Conservation (phyloP, 2,888 invertebrate genomes). For the Aporophyla nigra region DNA sequence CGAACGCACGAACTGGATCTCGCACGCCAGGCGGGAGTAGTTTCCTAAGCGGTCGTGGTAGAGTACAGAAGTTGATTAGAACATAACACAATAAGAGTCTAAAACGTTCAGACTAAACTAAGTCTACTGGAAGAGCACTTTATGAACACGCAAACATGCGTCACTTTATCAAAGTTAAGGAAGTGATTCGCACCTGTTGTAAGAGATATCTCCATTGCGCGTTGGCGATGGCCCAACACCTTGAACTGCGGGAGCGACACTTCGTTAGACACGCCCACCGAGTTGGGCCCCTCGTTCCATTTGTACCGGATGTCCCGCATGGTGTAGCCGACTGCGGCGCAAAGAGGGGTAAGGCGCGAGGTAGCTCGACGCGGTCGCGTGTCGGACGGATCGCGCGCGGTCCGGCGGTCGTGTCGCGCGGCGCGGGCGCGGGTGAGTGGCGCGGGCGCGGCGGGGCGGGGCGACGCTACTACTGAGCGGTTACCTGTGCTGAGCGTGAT, state of each 20-base stretch:
- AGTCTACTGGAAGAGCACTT: slow-evolving; percentile 20
- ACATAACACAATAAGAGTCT: not conserved
- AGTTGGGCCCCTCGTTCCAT: slow-evolving; percentile 97
- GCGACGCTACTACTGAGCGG: slow-evolving; percentile 77
- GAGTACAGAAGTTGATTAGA: slow-evolving; percentile 28
- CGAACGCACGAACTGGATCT: slow-evolving; percentile 98
- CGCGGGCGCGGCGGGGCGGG: slow-evolving; percentile 52
- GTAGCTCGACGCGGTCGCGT: slow-evolving; percentile 66
- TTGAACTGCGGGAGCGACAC: slow-evolving; percentile 98
- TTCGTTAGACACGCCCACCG: slow-evolving; percentile 97
- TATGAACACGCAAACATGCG: slow-evolving; percentile 2
- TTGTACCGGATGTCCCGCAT: slow-evolving; percentile 98
- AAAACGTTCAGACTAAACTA: slow-evolving; percentile 4
- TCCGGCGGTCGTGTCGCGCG: slow-evolving; percentile 45
- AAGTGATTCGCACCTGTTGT: slow-evolving; percentile 94
- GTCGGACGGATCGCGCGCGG: slow-evolving; percentile 62
- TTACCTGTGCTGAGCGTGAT: slow-evolving; percentile 99
- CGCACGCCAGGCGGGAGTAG: slow-evolving; percentile 97
- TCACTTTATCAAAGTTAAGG: slow-evolving; percentile 24
- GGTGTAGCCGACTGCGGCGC: slow-evolving; percentile 96
- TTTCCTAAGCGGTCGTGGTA: slow-evolving; percentile 92
- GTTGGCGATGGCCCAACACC: slow-evolving; percentile 97
- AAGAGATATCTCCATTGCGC: slow-evolving; percentile 97
- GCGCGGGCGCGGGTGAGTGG: slow-evolving; percentile 59
- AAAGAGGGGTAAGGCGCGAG: slow-evolving; percentile 72